These are phyloP conservation scores for Thinocorus orbignyianus DNA, from an alignment of 2,113 vertebrate genomes.

Conservation along the genomic window DNA sequence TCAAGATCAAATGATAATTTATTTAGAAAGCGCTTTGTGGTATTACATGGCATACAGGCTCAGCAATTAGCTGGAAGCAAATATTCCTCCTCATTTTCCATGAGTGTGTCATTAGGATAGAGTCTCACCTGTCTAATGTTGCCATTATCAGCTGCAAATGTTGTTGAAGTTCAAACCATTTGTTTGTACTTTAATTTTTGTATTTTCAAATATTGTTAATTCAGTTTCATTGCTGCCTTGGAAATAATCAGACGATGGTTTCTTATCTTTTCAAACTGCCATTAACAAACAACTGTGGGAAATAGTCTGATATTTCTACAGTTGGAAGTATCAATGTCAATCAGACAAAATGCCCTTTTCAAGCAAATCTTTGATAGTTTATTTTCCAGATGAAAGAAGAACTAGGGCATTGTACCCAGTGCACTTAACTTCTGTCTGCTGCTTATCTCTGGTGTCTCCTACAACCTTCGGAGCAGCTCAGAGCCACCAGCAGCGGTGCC, in stretches of 20 bases:
- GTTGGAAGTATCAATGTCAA: neutral
- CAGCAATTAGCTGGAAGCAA: constrained; percentile 23
- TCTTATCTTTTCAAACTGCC: neutral
- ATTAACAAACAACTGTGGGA: neutral
- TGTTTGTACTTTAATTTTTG: neutral
- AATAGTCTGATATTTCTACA: neutral
- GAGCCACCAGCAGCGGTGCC: neutral
- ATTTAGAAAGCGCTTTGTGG: neutral
- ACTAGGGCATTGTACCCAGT: neutral
- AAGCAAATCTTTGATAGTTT: neutral
- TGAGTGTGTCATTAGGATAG: neutral
- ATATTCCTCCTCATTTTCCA: neutral
- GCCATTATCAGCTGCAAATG: neutral
- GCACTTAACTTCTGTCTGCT: neutral
- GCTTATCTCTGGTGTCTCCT: neutral
- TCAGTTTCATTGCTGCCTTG: neutral
- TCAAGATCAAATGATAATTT: neutral
- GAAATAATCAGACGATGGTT: neutral
- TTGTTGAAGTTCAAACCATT: neutral
- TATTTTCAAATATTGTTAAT: neutral
- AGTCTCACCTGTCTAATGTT: neutral
- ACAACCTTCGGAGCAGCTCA: neutral
- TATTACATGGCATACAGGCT: neutral
- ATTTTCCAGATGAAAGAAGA: neutral
- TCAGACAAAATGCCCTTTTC: neutral